Percentiles rank a stretch among this genome's conserved stretches.
Conservation (phyloP, 2,888 invertebrate species). For the Drosophila kanekoi region DNA sequence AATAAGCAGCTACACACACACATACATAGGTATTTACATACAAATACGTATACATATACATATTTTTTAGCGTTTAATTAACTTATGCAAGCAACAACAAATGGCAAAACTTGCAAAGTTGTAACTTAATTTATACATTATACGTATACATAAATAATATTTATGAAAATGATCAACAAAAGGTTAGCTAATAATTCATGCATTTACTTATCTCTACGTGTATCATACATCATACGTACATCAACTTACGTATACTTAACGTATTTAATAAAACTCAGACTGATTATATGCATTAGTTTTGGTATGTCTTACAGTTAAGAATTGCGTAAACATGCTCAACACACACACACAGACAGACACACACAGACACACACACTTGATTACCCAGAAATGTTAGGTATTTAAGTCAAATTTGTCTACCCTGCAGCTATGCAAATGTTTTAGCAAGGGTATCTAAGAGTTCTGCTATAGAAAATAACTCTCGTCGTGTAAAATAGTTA, state of each 20-base stretch:
- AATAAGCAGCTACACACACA: slow-evolving; percentile 27
- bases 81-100: slow-evolving; percentile 22
- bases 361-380: slow-evolving; percentile 4
- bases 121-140: slow-evolving; percentile 22
- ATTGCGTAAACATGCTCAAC: slow-evolving; percentile 37
- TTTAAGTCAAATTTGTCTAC: slow-evolving; percentile 6
- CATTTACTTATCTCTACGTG: slow-evolving; percentile 55
- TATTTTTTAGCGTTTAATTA: slow-evolving; percentile 58
- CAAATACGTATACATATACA: slow-evolving; percentile 39
- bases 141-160: background rate
- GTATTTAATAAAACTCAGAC: slow-evolving; percentile 72
- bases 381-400: slow-evolving; percentile 2
- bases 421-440: background rate
- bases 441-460: slow-evolving; percentile 1
- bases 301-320: slow-evolving; percentile 43
- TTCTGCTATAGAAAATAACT: background rate
- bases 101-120: background rate
- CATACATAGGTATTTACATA: slow-evolving; percentile 27
- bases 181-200: slow-evolving; percentile 37
- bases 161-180: slow-evolving; percentile 3
- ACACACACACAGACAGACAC: slow-evolving; percentile 19
- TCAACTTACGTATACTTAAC: slow-evolving; percentile 36
- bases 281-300: slow-evolving; percentile 75
- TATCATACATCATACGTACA: slow-evolving; percentile 29
- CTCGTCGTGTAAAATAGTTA: background rate